Percentiles rank a stretch among this genome's conserved stretches.
Evolutionary conservation across 1,140 invertebrate genomes (phyloP).

Genomic region (Marisa cornuarietis): DNA sequence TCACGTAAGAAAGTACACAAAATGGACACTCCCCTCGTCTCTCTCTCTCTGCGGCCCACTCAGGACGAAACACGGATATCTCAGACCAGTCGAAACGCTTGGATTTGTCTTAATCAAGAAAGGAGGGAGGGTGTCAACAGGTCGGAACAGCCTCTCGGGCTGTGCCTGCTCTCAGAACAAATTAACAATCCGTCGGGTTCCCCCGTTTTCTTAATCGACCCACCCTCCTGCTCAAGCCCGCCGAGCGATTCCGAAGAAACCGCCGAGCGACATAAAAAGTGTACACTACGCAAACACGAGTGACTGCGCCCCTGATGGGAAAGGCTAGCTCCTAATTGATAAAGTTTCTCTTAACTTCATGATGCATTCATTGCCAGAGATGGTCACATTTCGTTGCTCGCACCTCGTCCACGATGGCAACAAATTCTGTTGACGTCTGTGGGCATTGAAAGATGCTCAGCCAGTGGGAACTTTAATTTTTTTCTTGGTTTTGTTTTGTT

Average conservation of each 20-base stretch:
- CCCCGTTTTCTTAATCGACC: conserved; percentile 6
- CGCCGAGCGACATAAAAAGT: neutral
- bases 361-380: neutral
- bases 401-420: too few species aligned
- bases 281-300: neutral
- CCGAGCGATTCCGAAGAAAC: neutral
- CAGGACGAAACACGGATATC: neutral
- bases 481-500: too few species aligned
- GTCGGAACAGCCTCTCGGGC: conserved; percentile 1
- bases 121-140: neutral
- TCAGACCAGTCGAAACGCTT: neutral
- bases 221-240: neutral
- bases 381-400: too few species aligned
- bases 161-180: conserved; percentile 8
- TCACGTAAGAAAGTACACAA: too few species aligned
- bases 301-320: neutral
- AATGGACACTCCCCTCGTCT: neutral
- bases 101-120: neutral
- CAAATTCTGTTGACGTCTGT: too few species aligned
- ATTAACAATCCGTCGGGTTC: conserved; percentile 3
- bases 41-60: neutral
- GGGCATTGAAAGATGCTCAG: too few species aligned
- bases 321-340: conserved; percentile 2
- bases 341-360: conserved; percentile 2
- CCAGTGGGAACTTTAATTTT: too few species aligned